Conservation (phyloP, 2,113 vertebrate genomes). For the Psilopsiagon aurifrons region DNA sequence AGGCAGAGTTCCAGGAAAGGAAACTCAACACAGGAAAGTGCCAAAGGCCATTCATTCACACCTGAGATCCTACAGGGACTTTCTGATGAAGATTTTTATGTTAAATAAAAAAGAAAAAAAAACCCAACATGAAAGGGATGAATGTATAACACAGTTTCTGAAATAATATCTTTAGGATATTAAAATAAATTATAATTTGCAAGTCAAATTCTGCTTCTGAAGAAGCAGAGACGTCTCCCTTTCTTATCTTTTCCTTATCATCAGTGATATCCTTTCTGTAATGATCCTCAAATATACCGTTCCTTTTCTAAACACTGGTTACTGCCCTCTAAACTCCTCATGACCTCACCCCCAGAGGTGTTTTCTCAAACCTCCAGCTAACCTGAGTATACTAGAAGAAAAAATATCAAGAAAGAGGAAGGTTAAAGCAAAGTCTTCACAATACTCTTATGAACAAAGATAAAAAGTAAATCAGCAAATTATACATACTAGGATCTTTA, state of each 20-base stretch:
- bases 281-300: not conserved
- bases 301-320: not conserved
- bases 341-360: not conserved
- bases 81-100: not conserved
- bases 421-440: not conserved
- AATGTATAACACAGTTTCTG: not conserved
- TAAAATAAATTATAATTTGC: not conserved
- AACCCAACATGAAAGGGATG: not conserved
- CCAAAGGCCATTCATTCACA: not conserved
- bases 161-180: not conserved
- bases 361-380: not conserved
- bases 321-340: not conserved
- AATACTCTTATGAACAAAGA: not conserved
- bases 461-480: not conserved
- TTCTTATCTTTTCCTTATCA: not conserved
- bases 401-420: not conserved
- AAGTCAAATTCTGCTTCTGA: not conserved
- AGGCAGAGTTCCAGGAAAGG: not conserved
- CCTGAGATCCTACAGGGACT: not conserved
- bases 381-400: not conserved
- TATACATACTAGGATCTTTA: not conserved
- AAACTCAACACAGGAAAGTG: not conserved
- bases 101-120: not conserved
- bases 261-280: not conserved
- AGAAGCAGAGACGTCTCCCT: not conserved